Percentiles rank a stretch among this genome's conserved stretches.
phyloP scores from a whole-genome alignment of 2,888 invertebrate species.

The Pyrrhopygopsis socrates region DNA sequence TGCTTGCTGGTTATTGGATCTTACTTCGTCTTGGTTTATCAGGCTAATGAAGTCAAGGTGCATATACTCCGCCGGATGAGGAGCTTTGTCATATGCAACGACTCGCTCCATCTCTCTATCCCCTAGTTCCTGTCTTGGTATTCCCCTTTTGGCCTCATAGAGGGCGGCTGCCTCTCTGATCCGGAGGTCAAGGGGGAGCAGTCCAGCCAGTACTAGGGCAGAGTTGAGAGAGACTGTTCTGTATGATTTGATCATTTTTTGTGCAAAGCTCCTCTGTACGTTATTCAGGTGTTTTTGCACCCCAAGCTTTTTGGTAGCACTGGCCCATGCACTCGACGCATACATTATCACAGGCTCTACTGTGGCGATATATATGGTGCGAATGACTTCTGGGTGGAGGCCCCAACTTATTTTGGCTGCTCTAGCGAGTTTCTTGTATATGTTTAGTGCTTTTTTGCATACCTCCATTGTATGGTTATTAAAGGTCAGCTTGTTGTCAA shows the following conservation, averaged over 20 bases:
- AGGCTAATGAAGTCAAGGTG: constrained; percentile 6
- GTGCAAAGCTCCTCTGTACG: constrained; percentile 51
- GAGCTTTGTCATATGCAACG: not conserved
- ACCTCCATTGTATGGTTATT: not conserved
- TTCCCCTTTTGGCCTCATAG: constrained; percentile 64
- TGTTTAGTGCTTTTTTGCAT: not conserved
- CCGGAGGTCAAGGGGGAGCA: constrained; percentile 69
- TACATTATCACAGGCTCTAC: too few species aligned
- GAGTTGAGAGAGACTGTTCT: constrained; percentile 42
- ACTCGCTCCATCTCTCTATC: too few species aligned
- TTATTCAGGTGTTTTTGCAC: not conserved
- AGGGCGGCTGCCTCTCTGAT: constrained; percentile 57
- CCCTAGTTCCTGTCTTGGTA: not conserved
- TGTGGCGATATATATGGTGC: not conserved
- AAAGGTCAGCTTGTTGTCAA: not conserved
- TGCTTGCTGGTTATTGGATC: too few species aligned
- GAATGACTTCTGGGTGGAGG: constrained; percentile 29
- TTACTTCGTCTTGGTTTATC: not conserved
- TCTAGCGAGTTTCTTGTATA: constrained; percentile 17
- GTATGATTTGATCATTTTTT: constrained; percentile 54
- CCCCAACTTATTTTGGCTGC: not conserved
- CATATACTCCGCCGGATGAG: constrained; percentile 37
- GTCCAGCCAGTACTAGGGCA: constrained; percentile 41
- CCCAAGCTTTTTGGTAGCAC: not conserved
- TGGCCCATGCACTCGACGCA: too few species aligned